Evolutionary conservation across 2,888 invertebrate genomes (phyloP).

Genomic region (Caenorhabditis auriculariae): DNA sequence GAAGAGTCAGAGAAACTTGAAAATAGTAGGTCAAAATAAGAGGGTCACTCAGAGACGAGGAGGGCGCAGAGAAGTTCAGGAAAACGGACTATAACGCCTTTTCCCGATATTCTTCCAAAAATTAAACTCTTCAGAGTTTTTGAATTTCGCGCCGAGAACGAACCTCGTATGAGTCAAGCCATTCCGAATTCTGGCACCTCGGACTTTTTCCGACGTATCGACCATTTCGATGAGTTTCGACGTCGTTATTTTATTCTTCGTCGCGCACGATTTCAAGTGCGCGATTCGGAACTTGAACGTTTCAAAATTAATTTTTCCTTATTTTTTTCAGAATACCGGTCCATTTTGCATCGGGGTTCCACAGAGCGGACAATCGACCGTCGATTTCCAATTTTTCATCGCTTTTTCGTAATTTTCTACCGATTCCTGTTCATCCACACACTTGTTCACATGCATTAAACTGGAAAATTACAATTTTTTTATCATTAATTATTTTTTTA

Average conservation of each 20-base stretch:
- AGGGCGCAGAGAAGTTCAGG: too few species aligned
- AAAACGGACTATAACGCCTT: too few species aligned
- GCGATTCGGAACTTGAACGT: conserved; percentile 20
- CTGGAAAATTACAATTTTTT: neutral
- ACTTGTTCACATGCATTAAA: conserved; percentile 8
- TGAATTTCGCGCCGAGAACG: neutral
- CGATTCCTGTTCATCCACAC: conserved; percentile 12
- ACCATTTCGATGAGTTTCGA: conserved; percentile 14
- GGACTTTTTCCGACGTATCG: conserved; percentile 14
- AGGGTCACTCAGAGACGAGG: too few species aligned
- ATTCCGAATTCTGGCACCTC: conserved; percentile 7
- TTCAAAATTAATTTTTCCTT: neutral
- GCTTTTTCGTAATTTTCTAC: conserved; percentile 10
- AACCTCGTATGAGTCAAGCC: conserved; percentile 21
- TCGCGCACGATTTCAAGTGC: conserved; percentile 23
- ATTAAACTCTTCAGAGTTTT: too few species aligned
- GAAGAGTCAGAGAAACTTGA: too few species aligned
- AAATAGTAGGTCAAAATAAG: too few species aligned
- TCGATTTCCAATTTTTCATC: conserved; percentile 12
- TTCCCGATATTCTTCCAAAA: too few species aligned
- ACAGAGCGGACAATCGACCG: conserved; percentile 31
- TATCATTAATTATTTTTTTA: neutral
- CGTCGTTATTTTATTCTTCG: conserved; percentile 10
- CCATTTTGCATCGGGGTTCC: conserved; percentile 14
- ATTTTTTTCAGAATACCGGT: conserved; percentile 13